These are phyloP conservation scores for Vanessa cardui DNA, from an alignment of 2,888 invertebrate genomes.

Conservation along the genomic window DNA sequence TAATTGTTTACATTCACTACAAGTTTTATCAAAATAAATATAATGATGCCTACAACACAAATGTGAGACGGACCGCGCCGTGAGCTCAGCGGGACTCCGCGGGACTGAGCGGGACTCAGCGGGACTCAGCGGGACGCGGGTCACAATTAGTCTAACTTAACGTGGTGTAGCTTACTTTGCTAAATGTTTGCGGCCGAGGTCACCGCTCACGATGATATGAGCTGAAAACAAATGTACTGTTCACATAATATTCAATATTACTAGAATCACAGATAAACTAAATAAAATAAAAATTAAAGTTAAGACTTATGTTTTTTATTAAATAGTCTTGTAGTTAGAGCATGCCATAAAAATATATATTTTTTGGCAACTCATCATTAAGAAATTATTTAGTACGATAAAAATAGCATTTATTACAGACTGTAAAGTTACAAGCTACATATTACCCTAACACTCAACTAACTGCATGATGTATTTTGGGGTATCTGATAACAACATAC, in stretches of 20 bases:
- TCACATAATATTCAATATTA: neutral
- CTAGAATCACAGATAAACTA: slow-evolving; percentile 3
- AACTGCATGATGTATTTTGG: too few species aligned
- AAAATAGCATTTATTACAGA: too few species aligned
- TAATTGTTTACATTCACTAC: neutral
- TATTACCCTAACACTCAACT: too few species aligned
- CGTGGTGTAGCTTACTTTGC: slow-evolving; percentile 68
- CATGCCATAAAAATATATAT: too few species aligned
- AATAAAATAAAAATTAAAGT: neutral
- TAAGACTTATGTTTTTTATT: too few species aligned
- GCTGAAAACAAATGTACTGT: slow-evolving; percentile 60
- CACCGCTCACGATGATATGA: slow-evolving; percentile 83
- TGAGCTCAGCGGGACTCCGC: neutral
- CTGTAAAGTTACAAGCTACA: too few species aligned
- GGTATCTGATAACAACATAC: too few species aligned
- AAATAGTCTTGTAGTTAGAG: too few species aligned
- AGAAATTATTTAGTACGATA: too few species aligned
- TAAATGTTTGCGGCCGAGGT: slow-evolving; percentile 72
- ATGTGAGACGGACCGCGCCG: slow-evolving; percentile 6
- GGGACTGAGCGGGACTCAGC: neutral
- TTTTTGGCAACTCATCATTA: too few species aligned
- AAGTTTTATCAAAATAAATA: neutral
- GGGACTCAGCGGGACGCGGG: slow-evolving; percentile 26
- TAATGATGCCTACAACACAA: slow-evolving; percentile 6
- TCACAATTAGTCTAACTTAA: slow-evolving; percentile 60